Conservation (phyloP, 2,888 invertebrate genomes). For the Charanyca ferruginea region DNA sequence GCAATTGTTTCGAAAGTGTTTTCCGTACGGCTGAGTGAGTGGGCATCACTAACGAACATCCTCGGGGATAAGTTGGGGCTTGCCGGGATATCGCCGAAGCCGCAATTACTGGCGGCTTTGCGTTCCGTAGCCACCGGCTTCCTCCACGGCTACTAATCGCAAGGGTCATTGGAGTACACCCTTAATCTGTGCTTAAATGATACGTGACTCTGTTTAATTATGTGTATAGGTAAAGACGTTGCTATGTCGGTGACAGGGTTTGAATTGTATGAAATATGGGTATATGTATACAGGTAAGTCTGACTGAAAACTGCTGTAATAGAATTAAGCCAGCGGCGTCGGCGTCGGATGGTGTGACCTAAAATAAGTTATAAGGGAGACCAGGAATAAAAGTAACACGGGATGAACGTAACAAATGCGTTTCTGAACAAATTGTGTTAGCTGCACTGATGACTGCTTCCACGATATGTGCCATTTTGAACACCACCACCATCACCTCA, state of each 20-base stretch:
- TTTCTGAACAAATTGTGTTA: no score
- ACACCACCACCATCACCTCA: no score
- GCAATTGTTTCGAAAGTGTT: conserved; percentile 71
- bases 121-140: conserved; percentile 77
- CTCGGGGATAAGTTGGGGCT: conserved; percentile 80
- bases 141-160: conserved; percentile 80
- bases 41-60: conserved; percentile 78
- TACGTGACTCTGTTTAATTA: conserved; percentile 80
- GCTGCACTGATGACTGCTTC: no score
- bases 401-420: no score
- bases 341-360: no score
- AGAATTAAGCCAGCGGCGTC: background rate
- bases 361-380: no score
- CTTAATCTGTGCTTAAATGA: conserved; percentile 81
- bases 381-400: no score
- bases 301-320: background rate
- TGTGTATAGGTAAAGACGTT: conserved; percentile 58
- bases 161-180: conserved; percentile 79
- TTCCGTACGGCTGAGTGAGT: conserved; percentile 59
- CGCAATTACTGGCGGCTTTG: conserved; percentile 87
- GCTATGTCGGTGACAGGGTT: conserved; percentile 42
- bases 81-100: conserved; percentile 82
- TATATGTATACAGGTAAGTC: background rate
- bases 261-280: conserved; percentile 23
- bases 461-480: no score